Evolutionary conservation across 2,888 invertebrate genomes (phyloP).

Genomic region (Eurytoma adleriae): DNA sequence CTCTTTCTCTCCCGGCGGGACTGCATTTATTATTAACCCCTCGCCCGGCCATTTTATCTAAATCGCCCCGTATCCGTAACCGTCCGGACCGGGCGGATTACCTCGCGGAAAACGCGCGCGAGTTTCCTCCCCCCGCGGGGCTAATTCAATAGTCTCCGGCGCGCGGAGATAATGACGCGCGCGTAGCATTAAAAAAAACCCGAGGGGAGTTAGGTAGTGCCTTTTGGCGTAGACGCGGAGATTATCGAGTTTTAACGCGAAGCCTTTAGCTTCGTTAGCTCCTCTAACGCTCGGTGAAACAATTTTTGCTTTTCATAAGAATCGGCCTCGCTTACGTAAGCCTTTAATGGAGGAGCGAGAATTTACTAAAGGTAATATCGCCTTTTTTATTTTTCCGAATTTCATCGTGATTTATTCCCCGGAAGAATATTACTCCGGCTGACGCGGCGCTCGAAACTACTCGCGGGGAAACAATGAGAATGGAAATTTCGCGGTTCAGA

Average conservation of each 20-base stretch:
- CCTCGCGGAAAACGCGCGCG: neutral
- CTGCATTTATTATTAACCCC: conserved; percentile 19
- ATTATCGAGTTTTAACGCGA: too few species aligned
- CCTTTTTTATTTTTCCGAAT: too few species aligned
- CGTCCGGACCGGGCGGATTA: neutral
- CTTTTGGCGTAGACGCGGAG: neutral
- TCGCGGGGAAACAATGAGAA: neutral
- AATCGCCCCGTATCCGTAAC: conserved; percentile 21
- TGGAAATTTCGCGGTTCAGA: conserved; percentile 7
- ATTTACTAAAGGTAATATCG: too few species aligned
- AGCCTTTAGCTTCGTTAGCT: neutral
- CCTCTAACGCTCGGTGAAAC: neutral
- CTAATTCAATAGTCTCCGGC: conserved; percentile 30
- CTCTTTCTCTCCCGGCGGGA: too few species aligned
- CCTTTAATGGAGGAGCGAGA: too few species aligned
- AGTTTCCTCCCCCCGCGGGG: conserved; percentile 6
- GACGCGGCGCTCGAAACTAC: too few species aligned
- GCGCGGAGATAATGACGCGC: neutral
- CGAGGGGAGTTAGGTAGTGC: neutral
- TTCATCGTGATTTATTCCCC: too few species aligned
- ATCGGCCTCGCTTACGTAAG: too few species aligned
- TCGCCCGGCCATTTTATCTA: conserved; percentile 21
- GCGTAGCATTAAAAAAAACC: conserved; percentile 6
- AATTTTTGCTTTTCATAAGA: neutral
- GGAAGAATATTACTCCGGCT: too few species aligned